phyloP scores from a whole-genome alignment of 1,140 invertebrate genomes.

The Conopomorpha cramerella region DNA sequence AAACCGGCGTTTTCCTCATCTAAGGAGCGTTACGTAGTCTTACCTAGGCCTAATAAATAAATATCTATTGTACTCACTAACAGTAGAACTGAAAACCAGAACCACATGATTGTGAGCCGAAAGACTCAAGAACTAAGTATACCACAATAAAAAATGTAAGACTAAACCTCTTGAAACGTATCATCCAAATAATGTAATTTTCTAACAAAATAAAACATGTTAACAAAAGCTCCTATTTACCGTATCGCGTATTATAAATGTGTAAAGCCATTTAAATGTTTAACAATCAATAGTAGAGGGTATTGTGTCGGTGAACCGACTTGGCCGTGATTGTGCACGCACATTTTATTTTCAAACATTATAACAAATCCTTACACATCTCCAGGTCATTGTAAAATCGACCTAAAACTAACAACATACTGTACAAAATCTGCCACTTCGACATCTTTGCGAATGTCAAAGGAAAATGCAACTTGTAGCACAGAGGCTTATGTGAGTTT shows the following conservation, averaged over 20 bases:
- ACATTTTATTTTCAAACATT: constrained; percentile 38
- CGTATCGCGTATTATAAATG: constrained; percentile 56
- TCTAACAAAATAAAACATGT: constrained; percentile 45
- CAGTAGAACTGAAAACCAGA: too few relatives aligned
- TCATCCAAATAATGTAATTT: constrained; percentile 54
- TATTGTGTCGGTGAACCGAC: constrained; percentile 56
- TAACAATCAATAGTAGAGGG: constrained; percentile 45
- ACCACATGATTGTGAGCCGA: too few relatives aligned
- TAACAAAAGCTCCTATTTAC: constrained; percentile 49
- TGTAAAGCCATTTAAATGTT: constrained; percentile 58
- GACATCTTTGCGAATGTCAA: too few relatives aligned
- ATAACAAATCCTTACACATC: constrained; percentile 5
- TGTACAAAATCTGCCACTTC: too few relatives aligned
- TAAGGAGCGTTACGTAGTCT: too few relatives aligned
- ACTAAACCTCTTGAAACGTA: constrained; percentile 24
- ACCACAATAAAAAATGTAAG: too few relatives aligned
- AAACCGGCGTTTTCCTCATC: too few relatives aligned
- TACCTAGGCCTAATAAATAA: too few relatives aligned
- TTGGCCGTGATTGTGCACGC: constrained; percentile 55
- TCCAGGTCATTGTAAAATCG: constrained; percentile 5
- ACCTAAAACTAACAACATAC: constrained; percentile 5
- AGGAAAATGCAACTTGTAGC: too few relatives aligned
- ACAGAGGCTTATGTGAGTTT: too few relatives aligned
- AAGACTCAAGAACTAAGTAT: too few relatives aligned
- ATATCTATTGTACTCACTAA: too few relatives aligned